A percentile compares a stretch with the other conserved stretches of the same genome.
Evolutionary conservation across 2,888 invertebrate species (phyloP).

Genomic region (Sminthurides aquaticus): DNA sequence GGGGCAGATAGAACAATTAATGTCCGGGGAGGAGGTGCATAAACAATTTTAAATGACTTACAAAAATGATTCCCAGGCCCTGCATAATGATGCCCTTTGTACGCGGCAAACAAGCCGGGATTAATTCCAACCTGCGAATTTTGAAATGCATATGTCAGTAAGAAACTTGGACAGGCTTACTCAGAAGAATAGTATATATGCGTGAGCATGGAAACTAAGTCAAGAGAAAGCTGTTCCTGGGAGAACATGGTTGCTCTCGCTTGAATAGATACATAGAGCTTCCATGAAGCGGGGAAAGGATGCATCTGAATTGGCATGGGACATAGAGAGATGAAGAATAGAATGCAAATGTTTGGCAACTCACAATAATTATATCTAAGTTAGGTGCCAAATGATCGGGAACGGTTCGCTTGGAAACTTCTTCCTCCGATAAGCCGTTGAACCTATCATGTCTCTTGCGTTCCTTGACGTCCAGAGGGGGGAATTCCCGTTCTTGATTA

Average conservation of each 20-base stretch:
- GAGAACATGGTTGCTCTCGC: too few species aligned
- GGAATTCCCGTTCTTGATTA: slow-evolving; percentile 7
- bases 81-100: slow-evolving; percentile 97
- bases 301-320: too few species aligned
- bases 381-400: slow-evolving; percentile 89
- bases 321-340: too few species aligned
- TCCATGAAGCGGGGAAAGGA: too few species aligned
- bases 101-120: slow-evolving; percentile 93
- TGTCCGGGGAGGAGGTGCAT: too few species aligned
- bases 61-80: slow-evolving; percentile 99
- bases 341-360: slow-evolving; percentile 52
- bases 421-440: slow-evolving; percentile 94
- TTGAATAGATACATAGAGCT: too few species aligned
- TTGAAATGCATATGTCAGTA: too few species aligned
- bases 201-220: too few species aligned
- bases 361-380: slow-evolving; percentile 97
- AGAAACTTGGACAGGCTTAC: too few species aligned
- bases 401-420: slow-evolving; percentile 83
- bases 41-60: slow-evolving; percentile 53
- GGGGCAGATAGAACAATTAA: slow-evolving; percentile 1
- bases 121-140: slow-evolving; percentile 90
- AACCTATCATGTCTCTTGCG: slow-evolving; percentile 90
- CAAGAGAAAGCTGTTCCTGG: too few species aligned
- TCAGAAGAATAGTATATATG: too few species aligned
- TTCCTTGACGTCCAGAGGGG: slow-evolving; percentile 57